A percentile compares a stretch with the other conserved stretches of the same genome.
Evolutionary conservation across 2,888 invertebrate genomes (phyloP).

Genomic region (Lucinisca nassula): DNA sequence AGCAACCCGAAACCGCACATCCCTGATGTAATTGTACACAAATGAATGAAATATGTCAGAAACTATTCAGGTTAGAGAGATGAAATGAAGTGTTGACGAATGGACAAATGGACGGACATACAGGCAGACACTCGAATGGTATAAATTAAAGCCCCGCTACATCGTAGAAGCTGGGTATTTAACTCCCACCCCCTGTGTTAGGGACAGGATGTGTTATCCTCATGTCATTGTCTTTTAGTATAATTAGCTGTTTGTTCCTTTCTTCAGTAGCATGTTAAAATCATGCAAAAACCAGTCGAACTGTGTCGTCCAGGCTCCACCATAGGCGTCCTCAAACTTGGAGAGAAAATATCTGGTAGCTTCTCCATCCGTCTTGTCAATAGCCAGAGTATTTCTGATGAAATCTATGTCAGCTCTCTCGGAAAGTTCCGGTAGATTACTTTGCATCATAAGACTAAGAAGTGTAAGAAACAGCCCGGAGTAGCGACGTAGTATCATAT

Average conservation of each 20-base stretch:
- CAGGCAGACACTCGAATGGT: no score
- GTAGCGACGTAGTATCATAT: conserved; percentile 53
- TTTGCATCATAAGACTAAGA: conserved; percentile 60
- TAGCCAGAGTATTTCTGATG: conserved; percentile 42
- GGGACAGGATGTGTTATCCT: no score
- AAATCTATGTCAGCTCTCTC: conserved; percentile 51
- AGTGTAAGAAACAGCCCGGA: conserved; percentile 53
- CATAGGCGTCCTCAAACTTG: conserved; percentile 41
- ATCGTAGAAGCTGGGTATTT: no score
- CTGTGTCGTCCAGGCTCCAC: conserved; percentile 52
- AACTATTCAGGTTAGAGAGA: no score
- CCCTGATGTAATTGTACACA: no score
- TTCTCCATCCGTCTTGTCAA: conserved; percentile 55
- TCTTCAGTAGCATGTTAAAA: conserved; percentile 42
- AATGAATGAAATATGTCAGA: no score
- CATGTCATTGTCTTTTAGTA: no score
- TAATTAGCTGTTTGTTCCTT: neutral
- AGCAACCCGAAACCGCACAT: no score
- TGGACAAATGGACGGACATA: no score
- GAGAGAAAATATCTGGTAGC: conserved; percentile 50
- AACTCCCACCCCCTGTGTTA: no score
- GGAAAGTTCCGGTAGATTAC: conserved; percentile 56
- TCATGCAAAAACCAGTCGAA: conserved; percentile 63
- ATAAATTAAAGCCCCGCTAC: no score
- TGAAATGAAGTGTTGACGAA: no score